Evolutionary conservation across 1,140 invertebrate species (phyloP).

Genomic region (Streblospio benedicti): DNA sequence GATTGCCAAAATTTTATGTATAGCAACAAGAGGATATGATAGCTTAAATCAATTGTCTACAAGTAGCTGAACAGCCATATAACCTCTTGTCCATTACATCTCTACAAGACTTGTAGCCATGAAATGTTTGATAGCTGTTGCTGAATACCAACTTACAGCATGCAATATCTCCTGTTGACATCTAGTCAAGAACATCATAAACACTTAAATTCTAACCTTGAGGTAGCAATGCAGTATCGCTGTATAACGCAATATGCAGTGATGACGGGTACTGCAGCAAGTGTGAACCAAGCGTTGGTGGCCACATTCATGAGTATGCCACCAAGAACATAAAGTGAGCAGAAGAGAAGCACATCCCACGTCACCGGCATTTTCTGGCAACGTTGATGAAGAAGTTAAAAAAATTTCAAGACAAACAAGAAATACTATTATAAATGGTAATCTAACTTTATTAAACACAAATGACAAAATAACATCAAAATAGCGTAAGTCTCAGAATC

Average conservation of each 20-base stretch:
- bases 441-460: too few species aligned
- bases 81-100: too few species aligned
- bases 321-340: neutral
- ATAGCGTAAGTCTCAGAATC: too few species aligned
- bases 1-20: too few species aligned
- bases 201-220: constrained; percentile 7
- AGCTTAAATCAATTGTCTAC: neutral
- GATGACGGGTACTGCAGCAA: constrained; percentile 9
- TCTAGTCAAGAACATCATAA: neutral
- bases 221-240: constrained; percentile 12
- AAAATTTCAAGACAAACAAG: neutral
- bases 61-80: too few species aligned
- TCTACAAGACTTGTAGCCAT: too few species aligned
- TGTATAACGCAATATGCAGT: constrained; percentile 7
- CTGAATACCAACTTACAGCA: too few species aligned
- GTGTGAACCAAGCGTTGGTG: constrained; percentile 11
- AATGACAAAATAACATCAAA: neutral
- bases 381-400: neutral
- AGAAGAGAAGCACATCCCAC: constrained; percentile 7
- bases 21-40: neutral
- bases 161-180: too few species aligned
- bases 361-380: neutral
- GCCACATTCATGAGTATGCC: constrained; percentile 10
- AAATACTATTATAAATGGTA: neutral
- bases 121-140: too few species aligned